Base-by-base conservation (phyloP, 2,888 invertebrate genomes). In the Mechanitis mazaeus region DNA sequence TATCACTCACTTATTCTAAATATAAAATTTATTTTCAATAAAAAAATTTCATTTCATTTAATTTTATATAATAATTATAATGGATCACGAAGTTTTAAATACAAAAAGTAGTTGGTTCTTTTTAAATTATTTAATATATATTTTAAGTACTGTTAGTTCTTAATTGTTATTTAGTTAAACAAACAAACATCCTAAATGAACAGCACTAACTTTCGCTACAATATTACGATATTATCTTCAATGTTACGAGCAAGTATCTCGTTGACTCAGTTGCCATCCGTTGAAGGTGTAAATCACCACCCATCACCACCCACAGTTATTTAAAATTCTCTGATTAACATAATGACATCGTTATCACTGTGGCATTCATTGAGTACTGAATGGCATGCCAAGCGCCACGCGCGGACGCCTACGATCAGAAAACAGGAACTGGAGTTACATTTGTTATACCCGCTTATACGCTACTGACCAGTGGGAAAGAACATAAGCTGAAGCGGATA, bases 381-480 rank as follows among this genome's bases (percentile, higher is more conserved):
- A 77, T 77, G 74, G 69, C 66, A 54, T 55, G 63, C 63, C 55
- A 64, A 58, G 60, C 64, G 69, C 69, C 71, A 71, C 71, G 69
- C 62, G 71, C 64, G 54, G 4, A 60, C 65, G 64, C 70, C 65
- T 69, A 70, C 72, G 69, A 66, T 66, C 66, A 66, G 68, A 70
- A 72, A 72, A 68, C 71, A 72, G 72, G 79, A 80, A 80, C 75
- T 79, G 69, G 55, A 67, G 75, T 71, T 79, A 75, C 76, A 78
- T 80, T 82, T 80, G 78, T 77, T 64, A 64, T 64, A 67, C 58
- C 71, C 64, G 70, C 68, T 70, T 68, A 50, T 62, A 56, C 59
- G 60, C 58, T 7, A 54, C 69, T 66, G 59, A 31, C 45, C 60
- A 12, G 62, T 42, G 54, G 63, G 58, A 54, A 31, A 54, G 59